phyloP scores from a whole-genome alignment of 2,888 invertebrate species.

The Psylliodes chrysocephalus region DNA sequence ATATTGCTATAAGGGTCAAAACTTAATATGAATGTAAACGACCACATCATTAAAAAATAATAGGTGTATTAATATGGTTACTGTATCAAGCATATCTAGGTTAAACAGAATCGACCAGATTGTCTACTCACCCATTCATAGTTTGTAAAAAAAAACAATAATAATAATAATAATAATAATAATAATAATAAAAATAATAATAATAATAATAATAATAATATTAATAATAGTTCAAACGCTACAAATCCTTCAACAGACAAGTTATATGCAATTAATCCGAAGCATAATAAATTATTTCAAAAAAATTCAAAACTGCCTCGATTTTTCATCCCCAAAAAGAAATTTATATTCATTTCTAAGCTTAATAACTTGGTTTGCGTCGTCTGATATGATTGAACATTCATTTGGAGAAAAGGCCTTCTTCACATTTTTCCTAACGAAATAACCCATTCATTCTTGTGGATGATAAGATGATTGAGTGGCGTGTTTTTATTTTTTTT shows the following conservation, averaged over 20 bases:
- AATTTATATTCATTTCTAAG: conserved; percentile 23
- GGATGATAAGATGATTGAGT: conserved; percentile 17
- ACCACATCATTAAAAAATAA: too few relatives aligned
- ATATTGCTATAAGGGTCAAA: too few relatives aligned
- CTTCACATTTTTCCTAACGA: conserved; percentile 8
- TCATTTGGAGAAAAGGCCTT: conserved; percentile 23
- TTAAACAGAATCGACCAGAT: too few relatives aligned
- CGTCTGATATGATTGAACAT: conserved; percentile 22
- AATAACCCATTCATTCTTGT: conserved; percentile 4
- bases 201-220: too few relatives aligned
- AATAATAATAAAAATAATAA: too few relatives aligned
- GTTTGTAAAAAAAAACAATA: too few relatives aligned
- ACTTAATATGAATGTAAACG: too few relatives aligned
- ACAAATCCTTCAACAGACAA: conserved; percentile 11
- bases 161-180: too few relatives aligned
- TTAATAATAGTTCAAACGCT: too few relatives aligned
- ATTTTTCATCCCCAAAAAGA: conserved; percentile 11
- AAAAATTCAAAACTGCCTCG: conserved; percentile 17
- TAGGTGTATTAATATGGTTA: too few relatives aligned
- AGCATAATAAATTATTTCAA: conserved; percentile 12
- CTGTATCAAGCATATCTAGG: too few relatives aligned
- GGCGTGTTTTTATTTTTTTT: conserved; percentile 12
- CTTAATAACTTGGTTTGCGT: conserved; percentile 24
- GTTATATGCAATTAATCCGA: not conserved
- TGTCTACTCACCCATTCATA: too few relatives aligned